A percentile compares a stretch with the other conserved stretches of the same genome.
Conservation (phyloP, 2,888 invertebrate genomes). For the Chrysolina americana region DNA sequence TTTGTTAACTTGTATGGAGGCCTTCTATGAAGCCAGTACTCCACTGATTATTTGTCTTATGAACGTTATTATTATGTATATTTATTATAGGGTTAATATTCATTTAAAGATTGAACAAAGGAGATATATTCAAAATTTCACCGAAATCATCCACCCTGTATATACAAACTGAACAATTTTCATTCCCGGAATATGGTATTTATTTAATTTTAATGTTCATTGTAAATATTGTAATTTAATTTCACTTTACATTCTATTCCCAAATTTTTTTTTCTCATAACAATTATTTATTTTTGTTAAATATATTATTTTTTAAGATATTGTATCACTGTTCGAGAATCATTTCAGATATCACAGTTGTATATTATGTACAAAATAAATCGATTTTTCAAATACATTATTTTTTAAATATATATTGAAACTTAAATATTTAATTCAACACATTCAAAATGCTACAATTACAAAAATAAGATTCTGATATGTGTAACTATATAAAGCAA, state of each 20-base stretch:
- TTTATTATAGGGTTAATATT: constrained; percentile 12
- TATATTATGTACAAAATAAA: constrained; percentile 44
- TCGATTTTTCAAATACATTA: constrained; percentile 22
- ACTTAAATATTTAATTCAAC: no score
- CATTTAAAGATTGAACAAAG: constrained; percentile 17
- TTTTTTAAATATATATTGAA: no score
- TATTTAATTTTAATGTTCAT: constrained; percentile 25
- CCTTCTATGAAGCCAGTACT: not conserved
- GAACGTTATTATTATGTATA: not conserved
- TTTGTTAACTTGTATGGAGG: no score
- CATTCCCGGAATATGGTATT: constrained; percentile 32
- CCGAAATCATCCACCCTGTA: constrained; percentile 28
- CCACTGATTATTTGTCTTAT: not conserved
- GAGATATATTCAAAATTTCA: not conserved
- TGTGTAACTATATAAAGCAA: no score
- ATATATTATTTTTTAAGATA: constrained; percentile 24
- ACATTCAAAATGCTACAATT: no score
- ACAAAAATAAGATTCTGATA: no score
- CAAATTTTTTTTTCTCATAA: constrained; percentile 29
- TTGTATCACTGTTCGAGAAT: constrained; percentile 28
- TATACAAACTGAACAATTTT: constrained; percentile 25
- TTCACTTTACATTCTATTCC: constrained; percentile 15
- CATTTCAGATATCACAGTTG: constrained; percentile 29
- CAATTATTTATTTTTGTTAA: constrained; percentile 46
- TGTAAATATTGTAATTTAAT: constrained; percentile 38